Evolutionary conservation across 2,113 vertebrate genomes (phyloP), one percentile per base, ranked within the genome.

Genomic region (Anser brachyrhynchus): DNA sequence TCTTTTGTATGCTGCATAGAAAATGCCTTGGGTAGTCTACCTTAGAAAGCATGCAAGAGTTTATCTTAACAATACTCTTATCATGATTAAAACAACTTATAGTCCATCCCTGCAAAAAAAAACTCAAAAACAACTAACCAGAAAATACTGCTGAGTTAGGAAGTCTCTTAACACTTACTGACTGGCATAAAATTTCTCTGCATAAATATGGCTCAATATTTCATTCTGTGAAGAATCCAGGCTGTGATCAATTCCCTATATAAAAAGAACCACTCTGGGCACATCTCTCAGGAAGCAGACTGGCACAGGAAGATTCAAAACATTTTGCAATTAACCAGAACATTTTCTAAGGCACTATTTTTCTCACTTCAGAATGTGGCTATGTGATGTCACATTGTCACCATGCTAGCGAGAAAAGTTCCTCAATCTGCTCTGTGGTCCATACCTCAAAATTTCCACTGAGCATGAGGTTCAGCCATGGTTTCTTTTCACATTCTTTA

Each of bases 381-480:
- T 92, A 46, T 66, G 26, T 84, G 61, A 65, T 69, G 49, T 92
- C 83, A 93, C 43, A 22, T n/a, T 8, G 2, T 65, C 1, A 0
- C 76, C 26, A 33, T 89, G 78, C 84, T 41, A 86, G 57, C 37
- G 83, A 81, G 73, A 89, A 81, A 55, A 71, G 85, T 89, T 96
- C 83, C 85, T 95, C 79, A 89, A 55, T 93, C 54, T 95, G 39
- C n/a, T 89, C 46, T 90, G 83, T 84, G 88, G 73, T 81, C 90
- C 92, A 41, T 89, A 78, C 76, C 80, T 96, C 90, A 95, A 78
- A 81, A 96, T 94, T 94, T 96, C 90, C 83, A 92, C 80, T 89
- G 39, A 81, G 16, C 52, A 31, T 71, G 73, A 92, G 62, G 83
- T 89, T 92, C 65, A 93, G 62, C 52, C 57, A 62, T 88, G 13